phyloP scores from a whole-genome alignment of 2,888 invertebrate genomes.

The Caprella mutica region DNA sequence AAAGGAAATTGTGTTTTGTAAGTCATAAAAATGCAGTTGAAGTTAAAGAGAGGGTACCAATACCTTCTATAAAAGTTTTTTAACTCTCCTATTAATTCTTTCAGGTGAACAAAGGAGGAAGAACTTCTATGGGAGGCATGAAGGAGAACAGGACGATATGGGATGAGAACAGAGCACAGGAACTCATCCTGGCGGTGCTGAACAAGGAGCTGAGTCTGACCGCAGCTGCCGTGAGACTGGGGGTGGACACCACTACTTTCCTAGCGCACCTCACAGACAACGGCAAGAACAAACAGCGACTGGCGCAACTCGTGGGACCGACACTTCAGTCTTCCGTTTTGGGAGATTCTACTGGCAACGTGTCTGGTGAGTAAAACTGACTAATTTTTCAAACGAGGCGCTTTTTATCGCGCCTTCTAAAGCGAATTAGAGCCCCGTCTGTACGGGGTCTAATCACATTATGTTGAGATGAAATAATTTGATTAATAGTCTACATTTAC shows the following conservation, averaged over 20 bases:
- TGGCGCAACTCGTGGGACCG: conserved; percentile 27
- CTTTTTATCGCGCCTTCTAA: neutral
- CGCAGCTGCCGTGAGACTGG: conserved; percentile 33
- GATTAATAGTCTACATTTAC: too few species aligned
- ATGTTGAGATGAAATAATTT: too few species aligned
- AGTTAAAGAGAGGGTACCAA: too few species aligned
- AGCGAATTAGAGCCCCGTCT: neutral
- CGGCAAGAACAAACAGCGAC: conserved; percentile 29
- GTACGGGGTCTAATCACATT: neutral
- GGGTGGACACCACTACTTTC: conserved; percentile 33
- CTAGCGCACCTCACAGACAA: conserved; percentile 33
- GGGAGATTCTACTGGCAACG: too few species aligned
- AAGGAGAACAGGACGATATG: conserved; percentile 31
- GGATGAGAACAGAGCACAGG: conserved; percentile 33
- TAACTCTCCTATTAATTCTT: too few species aligned
- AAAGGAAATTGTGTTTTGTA: too few species aligned
- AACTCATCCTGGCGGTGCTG: conserved; percentile 29
- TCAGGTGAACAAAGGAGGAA: conserved; percentile 32
- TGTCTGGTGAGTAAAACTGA: too few species aligned
- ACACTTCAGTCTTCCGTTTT: too few species aligned
- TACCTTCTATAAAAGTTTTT: too few species aligned
- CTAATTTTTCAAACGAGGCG: too few species aligned
- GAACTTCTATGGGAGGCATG: conserved; percentile 7
- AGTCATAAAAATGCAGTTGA: too few species aligned
- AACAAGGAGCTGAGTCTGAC: conserved; percentile 30